A percentile compares a stretch with the other conserved stretches of the same genome.
phyloP scores from a whole-genome alignment of 2,888 invertebrate genomes.

The Pherbina coryleti region DNA sequence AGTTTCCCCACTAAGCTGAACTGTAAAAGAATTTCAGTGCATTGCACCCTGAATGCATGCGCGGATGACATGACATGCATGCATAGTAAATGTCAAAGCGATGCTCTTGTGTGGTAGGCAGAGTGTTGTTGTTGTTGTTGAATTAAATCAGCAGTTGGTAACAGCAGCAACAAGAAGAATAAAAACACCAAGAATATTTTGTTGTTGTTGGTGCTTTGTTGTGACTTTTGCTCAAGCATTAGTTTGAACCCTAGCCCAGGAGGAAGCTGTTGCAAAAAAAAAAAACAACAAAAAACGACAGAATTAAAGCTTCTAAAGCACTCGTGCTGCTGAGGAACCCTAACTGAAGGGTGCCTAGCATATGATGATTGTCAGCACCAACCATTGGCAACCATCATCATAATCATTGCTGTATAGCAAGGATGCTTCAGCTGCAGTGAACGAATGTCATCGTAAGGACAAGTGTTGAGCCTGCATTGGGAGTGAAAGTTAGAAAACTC shows the following conservation, averaged over 20 bases:
- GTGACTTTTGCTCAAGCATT: constrained; percentile 28
- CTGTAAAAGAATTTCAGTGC: constrained; percentile 13
- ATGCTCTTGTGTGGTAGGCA: constrained; percentile 16
- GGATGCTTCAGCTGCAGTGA: neutral
- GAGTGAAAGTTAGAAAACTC: constrained; percentile 7
- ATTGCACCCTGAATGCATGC: constrained; percentile 22
- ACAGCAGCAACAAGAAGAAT: constrained; percentile 14
- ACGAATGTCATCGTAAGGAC: neutral
- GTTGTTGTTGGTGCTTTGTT: neutral
- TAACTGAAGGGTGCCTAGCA: neutral
- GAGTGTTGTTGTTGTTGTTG: constrained; percentile 30
- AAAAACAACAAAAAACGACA: neutral
- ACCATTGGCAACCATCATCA: neutral
- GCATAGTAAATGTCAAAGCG: constrained; percentile 37
- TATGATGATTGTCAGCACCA: constrained; percentile 7
- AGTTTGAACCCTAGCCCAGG: constrained; percentile 7
- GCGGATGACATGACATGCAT: constrained; percentile 32
- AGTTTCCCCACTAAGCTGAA: neutral
- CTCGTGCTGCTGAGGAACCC: constrained; percentile 13
- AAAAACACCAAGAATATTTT: constrained; percentile 5
- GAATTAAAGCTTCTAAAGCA: constrained; percentile 4
- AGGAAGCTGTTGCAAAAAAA: neutral
- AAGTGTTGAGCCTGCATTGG: neutral
- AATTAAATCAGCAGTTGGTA: constrained; percentile 33
- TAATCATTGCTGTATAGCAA: neutral